A percentile compares a stretch with the other conserved stretches of the same genome.
These are phyloP conservation scores for Pogonocichla stellata DNA, from an alignment of 2,113 vertebrate species.

Conservation along the genomic window DNA sequence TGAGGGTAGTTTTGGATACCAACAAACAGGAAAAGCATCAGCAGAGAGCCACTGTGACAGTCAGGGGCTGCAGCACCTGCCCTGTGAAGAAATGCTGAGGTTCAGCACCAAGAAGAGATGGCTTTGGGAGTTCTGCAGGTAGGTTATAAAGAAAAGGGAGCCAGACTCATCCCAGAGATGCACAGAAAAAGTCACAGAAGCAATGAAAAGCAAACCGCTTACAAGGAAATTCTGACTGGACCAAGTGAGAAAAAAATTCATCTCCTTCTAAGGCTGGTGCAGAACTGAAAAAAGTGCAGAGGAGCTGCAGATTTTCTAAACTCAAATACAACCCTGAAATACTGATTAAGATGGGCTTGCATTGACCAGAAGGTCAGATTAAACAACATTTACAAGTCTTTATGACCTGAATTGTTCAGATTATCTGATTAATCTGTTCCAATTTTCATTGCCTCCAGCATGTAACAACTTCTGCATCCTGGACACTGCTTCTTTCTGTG, in stretches of 20 bases:
- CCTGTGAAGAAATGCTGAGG: not conserved
- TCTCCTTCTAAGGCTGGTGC: not conserved
- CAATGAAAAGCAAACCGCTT: not conserved
- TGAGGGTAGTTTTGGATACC: not conserved
- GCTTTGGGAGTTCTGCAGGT: not conserved
- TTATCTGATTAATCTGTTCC: not conserved
- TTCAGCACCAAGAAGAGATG: not conserved
- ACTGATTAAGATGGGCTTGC: not conserved
- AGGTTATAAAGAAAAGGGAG: not conserved
- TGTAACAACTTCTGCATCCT: not conserved
- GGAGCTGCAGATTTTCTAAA: not conserved
- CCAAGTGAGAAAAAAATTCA: not conserved
- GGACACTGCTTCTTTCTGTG: not conserved
- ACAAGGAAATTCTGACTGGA: not conserved
- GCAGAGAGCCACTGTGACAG: not conserved
- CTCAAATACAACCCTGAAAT: not conserved
- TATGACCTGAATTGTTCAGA: not conserved
- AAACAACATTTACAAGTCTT: not conserved
- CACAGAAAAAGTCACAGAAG: not conserved
- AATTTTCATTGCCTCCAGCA: not conserved
- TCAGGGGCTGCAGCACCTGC: not conserved
- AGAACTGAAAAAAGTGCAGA: not conserved
- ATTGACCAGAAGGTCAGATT: not conserved
- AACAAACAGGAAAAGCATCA: not conserved
- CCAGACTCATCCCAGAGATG: not conserved